Evolutionary conservation across 2,113 vertebrate genomes (phyloP), one percentile per base, ranked within the genome.

Genomic region (Ophthalmolycus amberensis): DNA sequence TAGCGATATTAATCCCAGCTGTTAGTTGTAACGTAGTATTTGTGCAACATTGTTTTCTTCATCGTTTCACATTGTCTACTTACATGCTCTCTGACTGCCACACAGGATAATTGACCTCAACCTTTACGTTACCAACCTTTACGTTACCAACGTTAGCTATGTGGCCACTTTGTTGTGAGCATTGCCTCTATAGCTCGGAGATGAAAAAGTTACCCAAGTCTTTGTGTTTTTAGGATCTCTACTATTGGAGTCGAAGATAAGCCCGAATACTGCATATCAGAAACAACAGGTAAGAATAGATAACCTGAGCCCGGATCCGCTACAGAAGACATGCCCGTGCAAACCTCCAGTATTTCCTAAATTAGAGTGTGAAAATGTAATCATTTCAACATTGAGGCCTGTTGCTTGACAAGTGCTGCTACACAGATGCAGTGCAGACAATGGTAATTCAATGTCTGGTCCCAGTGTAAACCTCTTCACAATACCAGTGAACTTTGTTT

Each of bases 221-320:
- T 75, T 70, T 87, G 4, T 93, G 20, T 92, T 96, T 52, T 80
- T 89, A 99, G 98, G 98, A 86, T 99, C 98, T 3, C 94, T 99
- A 29, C 91, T 99, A 48, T 95, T 99, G 94, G 98, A 99, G 94
- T 99, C 98, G 74, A 99, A 99, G 95, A 99, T 99, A 94, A 99
- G 97, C 91, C 97, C 97, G 62, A 99, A 98, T 89, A 99, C 98
- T 75, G 98, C 98, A 74, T 99, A 99, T 97, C 98, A 99, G 91
- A 99, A 99, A 94, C 98, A 99, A 92, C 98, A 99, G 96, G 98
- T 97, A 96, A 96, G 96, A 74, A 3, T 18, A 37, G 4, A 15
- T 50, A 0, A 3, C 2, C 18, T 8, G 3, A 60, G 3, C 42
- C 56, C 60, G 40, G 12, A 27, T 48, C 18, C n/a, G 34, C 7